A percentile compares a stretch with the other conserved stretches of the same genome.
Evolutionary conservation across 2,113 vertebrate genomes (phyloP).

Genomic region (Catharus fuscescens): DNA sequence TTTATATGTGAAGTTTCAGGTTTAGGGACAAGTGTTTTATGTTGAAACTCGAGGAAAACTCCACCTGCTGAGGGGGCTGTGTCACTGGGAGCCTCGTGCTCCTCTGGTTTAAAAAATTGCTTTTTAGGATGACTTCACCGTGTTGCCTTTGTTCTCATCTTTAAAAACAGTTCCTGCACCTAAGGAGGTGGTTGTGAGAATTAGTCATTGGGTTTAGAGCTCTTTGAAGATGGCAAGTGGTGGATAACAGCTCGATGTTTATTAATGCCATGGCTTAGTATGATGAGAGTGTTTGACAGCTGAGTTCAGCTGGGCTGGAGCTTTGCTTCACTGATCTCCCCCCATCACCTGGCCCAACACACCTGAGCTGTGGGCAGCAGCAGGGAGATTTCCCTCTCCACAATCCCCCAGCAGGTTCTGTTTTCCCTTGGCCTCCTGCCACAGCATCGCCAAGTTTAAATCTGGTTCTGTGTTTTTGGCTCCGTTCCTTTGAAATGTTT

Average conservation of each 20-base stretch:
- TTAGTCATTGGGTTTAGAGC: slow-evolving; percentile 12
- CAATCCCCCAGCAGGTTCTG: neutral
- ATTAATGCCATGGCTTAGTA: neutral
- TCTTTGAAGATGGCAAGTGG: slow-evolving; percentile 18
- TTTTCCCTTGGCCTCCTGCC: slow-evolving; percentile 33
- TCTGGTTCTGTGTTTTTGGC: slow-evolving; percentile 51
- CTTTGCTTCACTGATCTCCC: neutral
- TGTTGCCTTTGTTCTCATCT: neutral
- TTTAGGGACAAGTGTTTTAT: neutral
- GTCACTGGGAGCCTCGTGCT: neutral
- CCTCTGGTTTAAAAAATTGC: neutral
- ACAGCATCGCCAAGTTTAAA: neutral
- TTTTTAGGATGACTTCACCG: neutral
- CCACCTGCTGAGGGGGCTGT: neutral
- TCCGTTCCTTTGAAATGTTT: neutral
- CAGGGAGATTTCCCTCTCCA: neutral
- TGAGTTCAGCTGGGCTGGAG: neutral
- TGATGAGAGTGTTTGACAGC: neutral
- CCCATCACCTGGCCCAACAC: neutral
- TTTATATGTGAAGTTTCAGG: neutral
- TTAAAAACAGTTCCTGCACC: neutral
- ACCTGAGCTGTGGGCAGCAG: neutral
- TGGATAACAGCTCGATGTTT: neutral
- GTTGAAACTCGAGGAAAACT: neutral
- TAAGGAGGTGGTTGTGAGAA: neutral